phyloP scores from a whole-genome alignment of 2,797 vertebrate genomes.

The Zalophus californianus region DNA sequence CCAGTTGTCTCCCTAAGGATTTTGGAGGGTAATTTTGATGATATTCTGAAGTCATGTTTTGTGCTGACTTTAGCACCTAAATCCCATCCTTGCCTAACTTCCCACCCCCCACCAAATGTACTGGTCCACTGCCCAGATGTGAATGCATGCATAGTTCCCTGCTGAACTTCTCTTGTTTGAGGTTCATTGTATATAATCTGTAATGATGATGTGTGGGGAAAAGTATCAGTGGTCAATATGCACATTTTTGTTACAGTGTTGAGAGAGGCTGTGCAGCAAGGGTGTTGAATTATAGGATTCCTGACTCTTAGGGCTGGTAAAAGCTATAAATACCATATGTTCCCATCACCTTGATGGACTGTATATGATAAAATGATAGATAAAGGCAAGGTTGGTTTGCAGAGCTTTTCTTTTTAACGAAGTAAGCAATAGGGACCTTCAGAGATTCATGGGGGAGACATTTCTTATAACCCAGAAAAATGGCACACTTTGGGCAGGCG shows the following conservation, averaged over 20 bases:
- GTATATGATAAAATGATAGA: not conserved
- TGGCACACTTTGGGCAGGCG: not conserved
- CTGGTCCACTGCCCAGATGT: not conserved
- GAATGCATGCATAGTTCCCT: not conserved
- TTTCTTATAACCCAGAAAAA: constrained; percentile 11
- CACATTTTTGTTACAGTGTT: not conserved
- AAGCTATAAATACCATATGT: not conserved
- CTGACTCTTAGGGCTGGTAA: not conserved
- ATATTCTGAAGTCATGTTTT: not conserved
- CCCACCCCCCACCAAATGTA: fast-evolving
- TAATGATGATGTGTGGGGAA: not conserved
- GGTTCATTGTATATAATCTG: not conserved
- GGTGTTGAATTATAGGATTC: not conserved
- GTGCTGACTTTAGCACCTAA: not conserved
- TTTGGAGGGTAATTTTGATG: not conserved
- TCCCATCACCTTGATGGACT: not conserved
- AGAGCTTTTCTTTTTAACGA: constrained; percentile 39
- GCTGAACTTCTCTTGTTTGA: not conserved
- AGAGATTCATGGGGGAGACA: not conserved
- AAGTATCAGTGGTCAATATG: not conserved
- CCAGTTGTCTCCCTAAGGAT: not conserved
- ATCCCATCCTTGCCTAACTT: not conserved
- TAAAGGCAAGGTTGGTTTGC: constrained; percentile 14
- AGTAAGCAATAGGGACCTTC: not conserved
- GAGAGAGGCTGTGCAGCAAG: not conserved